These are phyloP conservation scores for Pseudomyrmex concolor DNA, from an alignment of 1,140 invertebrate species.

Conservation along the genomic window DNA sequence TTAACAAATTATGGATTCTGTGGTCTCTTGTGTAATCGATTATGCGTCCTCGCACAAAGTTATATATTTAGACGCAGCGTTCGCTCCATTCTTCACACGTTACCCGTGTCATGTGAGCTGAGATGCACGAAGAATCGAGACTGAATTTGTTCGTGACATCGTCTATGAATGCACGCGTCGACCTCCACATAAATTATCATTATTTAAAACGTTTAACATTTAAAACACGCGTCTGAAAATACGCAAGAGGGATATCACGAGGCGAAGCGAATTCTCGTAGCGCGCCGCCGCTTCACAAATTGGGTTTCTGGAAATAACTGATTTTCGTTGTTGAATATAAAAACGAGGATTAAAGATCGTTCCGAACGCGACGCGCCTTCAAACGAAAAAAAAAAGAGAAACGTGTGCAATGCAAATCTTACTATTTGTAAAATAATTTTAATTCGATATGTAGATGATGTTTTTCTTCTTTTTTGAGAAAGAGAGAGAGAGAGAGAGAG, in stretches of 20 bases:
- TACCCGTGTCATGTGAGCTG: slow-evolving; percentile 40
- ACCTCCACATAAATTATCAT: slow-evolving; percentile 71
- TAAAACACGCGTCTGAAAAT: slow-evolving; percentile 46
- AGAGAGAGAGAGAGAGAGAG: too few relatives aligned
- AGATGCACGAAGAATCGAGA: slow-evolving; percentile 43
- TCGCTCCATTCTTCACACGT: slow-evolving; percentile 48
- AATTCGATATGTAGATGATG: too few relatives aligned
- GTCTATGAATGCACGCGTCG: slow-evolving; percentile 30
- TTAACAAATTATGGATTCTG: slow-evolving; percentile 38
- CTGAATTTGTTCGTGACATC: slow-evolving; percentile 52
- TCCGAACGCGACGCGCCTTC: background rate
- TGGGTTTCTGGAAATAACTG: slow-evolving; percentile 52
- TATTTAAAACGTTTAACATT: slow-evolving; percentile 6
- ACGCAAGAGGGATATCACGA: slow-evolving; percentile 17
- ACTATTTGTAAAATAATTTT: slow-evolving; percentile 9
- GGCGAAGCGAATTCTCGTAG: slow-evolving; percentile 57
- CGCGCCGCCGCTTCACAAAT: slow-evolving; percentile 32
- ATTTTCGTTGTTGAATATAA: slow-evolving; percentile 36
- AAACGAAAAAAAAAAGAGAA: background rate
- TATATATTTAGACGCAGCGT: slow-evolving; percentile 55
- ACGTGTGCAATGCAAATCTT: background rate
- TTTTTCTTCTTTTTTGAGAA: too few relatives aligned
- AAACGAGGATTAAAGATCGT: slow-evolving; percentile 19
- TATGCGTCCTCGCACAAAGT: slow-evolving; percentile 51
- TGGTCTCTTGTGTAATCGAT: slow-evolving; percentile 62